phyloP scores from a whole-genome alignment of 2,797 vertebrate genomes.

The Nasua narica region DNA sequence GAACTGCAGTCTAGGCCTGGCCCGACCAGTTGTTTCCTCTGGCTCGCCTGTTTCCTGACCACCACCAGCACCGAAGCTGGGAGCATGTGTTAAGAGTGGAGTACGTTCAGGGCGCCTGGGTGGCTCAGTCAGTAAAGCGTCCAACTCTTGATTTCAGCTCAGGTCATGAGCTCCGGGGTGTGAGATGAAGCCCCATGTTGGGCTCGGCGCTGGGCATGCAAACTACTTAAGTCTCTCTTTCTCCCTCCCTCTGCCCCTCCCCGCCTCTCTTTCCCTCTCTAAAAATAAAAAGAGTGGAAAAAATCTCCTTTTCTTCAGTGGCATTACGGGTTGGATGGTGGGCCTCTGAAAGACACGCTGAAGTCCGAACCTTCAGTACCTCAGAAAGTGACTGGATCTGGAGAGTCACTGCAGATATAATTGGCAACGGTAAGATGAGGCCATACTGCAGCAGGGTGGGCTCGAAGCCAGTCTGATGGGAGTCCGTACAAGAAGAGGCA shows the following conservation, averaged over 20 bases:
- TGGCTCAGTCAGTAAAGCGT: not conserved
- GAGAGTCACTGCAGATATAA: not conserved
- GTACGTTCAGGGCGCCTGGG: not conserved
- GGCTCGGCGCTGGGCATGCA: not conserved
- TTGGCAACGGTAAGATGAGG: not conserved
- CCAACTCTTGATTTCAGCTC: not conserved
- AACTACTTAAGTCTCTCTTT: not conserved
- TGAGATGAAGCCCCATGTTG: not conserved
- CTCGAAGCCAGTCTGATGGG: not conserved
- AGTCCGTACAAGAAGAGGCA: not conserved
- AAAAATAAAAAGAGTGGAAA: not conserved
- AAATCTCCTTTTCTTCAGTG: not conserved
- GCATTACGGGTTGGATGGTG: not conserved
- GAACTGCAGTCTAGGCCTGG: not conserved
- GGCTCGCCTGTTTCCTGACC: not conserved
- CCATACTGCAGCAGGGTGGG: not conserved
- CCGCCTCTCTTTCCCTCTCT: not conserved
- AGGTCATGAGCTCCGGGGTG: not conserved
- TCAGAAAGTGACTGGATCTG: not conserved
- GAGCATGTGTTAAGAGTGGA: not conserved
- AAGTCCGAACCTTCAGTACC: not conserved
- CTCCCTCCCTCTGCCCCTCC: not conserved
- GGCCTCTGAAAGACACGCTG: not conserved
- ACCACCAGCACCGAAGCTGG: not conserved
- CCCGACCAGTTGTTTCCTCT: not conserved